Evolutionary conservation across 2,888 invertebrate genomes (phyloP).

Genomic region (Ormyrus nitidulus): DNA sequence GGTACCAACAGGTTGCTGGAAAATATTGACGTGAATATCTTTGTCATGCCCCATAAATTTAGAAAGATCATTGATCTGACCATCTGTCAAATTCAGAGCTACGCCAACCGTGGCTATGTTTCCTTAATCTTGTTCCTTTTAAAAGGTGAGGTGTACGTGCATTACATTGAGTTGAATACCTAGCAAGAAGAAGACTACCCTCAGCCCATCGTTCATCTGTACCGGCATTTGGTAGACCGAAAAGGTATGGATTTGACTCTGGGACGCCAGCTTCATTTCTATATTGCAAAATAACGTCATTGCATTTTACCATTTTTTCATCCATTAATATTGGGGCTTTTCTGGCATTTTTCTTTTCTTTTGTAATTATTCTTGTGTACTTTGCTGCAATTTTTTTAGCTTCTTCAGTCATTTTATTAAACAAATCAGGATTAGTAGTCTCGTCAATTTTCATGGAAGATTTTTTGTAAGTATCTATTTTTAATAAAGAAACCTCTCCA

Average conservation of each 20-base stretch:
- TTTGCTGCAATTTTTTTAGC: background rate
- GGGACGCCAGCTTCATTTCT: background rate
- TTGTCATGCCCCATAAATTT: constrained; percentile 41
- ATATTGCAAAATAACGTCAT: background rate
- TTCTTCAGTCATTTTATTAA: background rate
- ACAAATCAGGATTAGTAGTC: background rate
- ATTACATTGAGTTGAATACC: background rate
- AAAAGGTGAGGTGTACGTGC: background rate
- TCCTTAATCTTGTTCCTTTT: constrained; percentile 17
- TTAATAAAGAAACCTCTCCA: constrained; percentile 2
- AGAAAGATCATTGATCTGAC: constrained; percentile 7
- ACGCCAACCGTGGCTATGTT: constrained; percentile 49
- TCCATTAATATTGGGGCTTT: background rate
- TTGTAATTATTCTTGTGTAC: background rate
- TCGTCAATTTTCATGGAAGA: background rate
- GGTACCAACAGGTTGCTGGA: background rate
- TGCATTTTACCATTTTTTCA: background rate
- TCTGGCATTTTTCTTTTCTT: background rate
- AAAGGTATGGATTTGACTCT: background rate
- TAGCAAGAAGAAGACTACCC: no score
- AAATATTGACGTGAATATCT: constrained; percentile 30
- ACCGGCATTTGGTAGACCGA: background rate
- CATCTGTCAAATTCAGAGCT: constrained; percentile 6
- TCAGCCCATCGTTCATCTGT: background rate
- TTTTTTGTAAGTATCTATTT: background rate